Conservation (phyloP, 2,113 vertebrate genomes). For the Macquaria ambigua region DNA sequence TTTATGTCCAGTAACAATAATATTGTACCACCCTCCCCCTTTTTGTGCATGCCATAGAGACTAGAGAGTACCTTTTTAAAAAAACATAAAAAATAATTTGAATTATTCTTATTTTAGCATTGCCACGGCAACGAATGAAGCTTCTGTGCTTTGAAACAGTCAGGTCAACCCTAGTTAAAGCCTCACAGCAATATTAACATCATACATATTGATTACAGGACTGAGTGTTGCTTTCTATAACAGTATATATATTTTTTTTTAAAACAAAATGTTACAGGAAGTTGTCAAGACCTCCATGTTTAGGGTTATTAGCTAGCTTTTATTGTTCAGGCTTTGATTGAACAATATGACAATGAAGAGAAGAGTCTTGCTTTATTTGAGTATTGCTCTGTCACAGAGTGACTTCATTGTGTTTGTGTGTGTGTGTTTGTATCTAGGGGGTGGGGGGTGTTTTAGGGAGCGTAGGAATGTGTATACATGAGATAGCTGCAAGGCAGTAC, state of each 20-base stretch:
- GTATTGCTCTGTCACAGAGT: neutral
- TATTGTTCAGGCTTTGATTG: neutral
- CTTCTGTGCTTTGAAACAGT: constrained; percentile 11
- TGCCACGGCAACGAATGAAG: neutral
- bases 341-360: neutral
- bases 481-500: constrained; percentile 75
- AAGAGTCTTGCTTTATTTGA: neutral
- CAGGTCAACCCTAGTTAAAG: constrained; percentile 1
- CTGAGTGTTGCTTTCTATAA: neutral
- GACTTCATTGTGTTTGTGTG: constrained; percentile 36
- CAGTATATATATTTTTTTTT: no score
- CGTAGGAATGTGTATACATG: constrained; percentile 60
- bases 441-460: constrained; percentile 17
- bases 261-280: neutral
- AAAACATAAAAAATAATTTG: neutral
- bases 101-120: constrained; percentile 9
- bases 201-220: neutral
- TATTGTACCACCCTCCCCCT: neutral
- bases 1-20: neutral
- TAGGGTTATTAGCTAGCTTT: neutral
- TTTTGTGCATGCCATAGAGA: neutral
- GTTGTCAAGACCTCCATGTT: neutral
- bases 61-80: neutral
- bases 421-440: neutral
- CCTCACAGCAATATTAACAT: constrained; percentile 5